phyloP scores from a whole-genome alignment of 2,888 invertebrate genomes.

The Acanthosepion lycidas region DNA sequence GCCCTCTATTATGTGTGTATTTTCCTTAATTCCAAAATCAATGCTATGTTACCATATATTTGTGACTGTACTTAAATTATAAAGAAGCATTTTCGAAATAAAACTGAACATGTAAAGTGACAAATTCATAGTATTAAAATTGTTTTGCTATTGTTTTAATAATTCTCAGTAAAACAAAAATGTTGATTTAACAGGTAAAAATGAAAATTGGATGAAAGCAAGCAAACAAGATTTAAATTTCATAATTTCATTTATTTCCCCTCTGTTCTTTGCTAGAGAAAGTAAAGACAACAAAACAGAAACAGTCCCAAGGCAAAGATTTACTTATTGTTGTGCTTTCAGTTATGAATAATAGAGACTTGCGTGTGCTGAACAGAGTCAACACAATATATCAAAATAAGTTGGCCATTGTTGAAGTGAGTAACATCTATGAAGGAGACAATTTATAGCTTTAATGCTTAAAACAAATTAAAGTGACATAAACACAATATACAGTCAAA shows the following conservation, averaged over 20 bases:
- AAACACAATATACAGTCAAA: background rate
- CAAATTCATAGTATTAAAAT: too few species aligned
- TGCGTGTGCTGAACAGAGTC: background rate
- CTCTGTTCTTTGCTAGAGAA: background rate
- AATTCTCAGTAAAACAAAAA: background rate
- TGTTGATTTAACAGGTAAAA: background rate
- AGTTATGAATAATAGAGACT: background rate
- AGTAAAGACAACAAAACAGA: background rate
- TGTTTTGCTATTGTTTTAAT: background rate
- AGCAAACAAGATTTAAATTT: background rate
- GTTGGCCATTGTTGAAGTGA: background rate
- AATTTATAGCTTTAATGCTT: background rate
- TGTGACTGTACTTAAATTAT: too few species aligned
- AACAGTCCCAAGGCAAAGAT: background rate
- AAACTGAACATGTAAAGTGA: too few species aligned
- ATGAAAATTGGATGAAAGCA: background rate
- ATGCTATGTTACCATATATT: too few species aligned
- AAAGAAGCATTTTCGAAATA: too few species aligned
- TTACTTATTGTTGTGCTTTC: background rate
- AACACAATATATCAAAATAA: background rate
- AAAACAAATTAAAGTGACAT: background rate
- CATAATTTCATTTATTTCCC: background rate
- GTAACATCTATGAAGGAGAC: background rate
- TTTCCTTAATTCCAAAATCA: too few species aligned
- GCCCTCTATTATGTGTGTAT: too few species aligned